Percentiles rank a stretch among this genome's conserved stretches.
phyloP scores from a whole-genome alignment of 2,797 vertebrate species.

The Malacoraja senta region DNA sequence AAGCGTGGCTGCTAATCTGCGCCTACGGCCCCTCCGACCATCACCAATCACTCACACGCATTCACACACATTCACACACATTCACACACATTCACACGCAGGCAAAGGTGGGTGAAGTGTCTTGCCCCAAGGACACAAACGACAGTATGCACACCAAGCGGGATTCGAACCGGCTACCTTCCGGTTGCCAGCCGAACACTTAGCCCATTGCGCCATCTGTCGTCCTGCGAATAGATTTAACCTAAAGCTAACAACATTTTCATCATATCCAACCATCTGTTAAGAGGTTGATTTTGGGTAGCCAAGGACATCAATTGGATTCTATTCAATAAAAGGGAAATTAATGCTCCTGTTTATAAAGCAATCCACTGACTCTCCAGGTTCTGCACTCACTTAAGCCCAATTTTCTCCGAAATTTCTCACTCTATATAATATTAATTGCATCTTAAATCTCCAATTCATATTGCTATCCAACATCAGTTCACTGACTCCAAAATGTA shows the following conservation, averaged over 20 bases:
- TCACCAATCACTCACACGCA: too few species aligned
- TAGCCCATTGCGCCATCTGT: too few species aligned
- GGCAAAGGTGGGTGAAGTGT: too few species aligned
- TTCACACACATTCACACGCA: too few species aligned
- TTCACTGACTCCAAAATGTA: not conserved
- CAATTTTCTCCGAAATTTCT: not conserved
- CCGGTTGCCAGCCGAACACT: too few species aligned
- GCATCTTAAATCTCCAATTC: too few species aligned
- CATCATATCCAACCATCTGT: not conserved
- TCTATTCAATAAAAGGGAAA: not conserved
- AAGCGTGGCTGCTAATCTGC: too few species aligned
- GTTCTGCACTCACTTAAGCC: not conserved
- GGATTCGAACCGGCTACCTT: too few species aligned
- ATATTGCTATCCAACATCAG: not conserved
- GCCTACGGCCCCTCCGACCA: too few species aligned
- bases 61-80: too few species aligned
- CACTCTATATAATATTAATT: not conserved
- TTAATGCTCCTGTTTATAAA: not conserved
- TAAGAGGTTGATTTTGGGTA: not conserved
- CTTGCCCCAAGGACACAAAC: too few species aligned
- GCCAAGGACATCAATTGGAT: not conserved
- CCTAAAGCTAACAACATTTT: not conserved
- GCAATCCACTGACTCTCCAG: not conserved
- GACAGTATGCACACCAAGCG: too few species aligned
- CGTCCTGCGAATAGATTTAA: not conserved